Base-by-base conservation (phyloP, 1,140 invertebrate genomes). In the Ceratosolen fusciceps region DNA sequence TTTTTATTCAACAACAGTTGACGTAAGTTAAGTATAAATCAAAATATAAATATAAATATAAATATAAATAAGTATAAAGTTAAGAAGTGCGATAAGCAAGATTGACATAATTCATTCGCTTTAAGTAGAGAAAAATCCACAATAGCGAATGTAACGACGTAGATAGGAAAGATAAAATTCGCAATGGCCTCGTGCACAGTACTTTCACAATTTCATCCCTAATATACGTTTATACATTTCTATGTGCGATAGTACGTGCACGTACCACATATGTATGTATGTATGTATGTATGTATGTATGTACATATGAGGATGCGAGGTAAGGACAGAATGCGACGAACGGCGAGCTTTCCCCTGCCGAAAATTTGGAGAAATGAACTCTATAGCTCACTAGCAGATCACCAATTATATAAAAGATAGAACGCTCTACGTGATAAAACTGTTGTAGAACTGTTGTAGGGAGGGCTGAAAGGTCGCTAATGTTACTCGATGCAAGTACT, bases 371-470 rank as follows among this genome's bases (percentile, higher is more conserved):
- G 56, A 78, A 62, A 72, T 26, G 1, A 72, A 62, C 29, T 34
- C 52, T 26, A 34, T 43, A 60, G 10, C 26, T 37, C 1, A 34
- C 76, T 78, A 68, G 76, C 68, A 7, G 5, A 52, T 62, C 54
- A 56, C 68, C 76, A 78, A 78, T 78, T 78, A 78, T 70, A 70
- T 62, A 78, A 72, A 54, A 52, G 70, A 72, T 16, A 34, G 19
- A 43, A 37, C 21, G 37, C n/a, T 68, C 2, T 68, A 68, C 24
- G 37, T 68, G 39, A 68, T 68, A 68, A 68, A 29, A 39, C 39
- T 47, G 67, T 47, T 10, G 29, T 47, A 43, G 2, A 4, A 14
- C 24, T 12, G 67, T 47, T 68, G 67, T 12, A 68, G 26, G 39
- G 16, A 14, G 39, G 24, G 67, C 29, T 68, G 67, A 14, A 68